These are phyloP conservation scores for Eledona agricola DNA, from an alignment of 2,888 invertebrate species.

Conservation along the genomic window DNA sequence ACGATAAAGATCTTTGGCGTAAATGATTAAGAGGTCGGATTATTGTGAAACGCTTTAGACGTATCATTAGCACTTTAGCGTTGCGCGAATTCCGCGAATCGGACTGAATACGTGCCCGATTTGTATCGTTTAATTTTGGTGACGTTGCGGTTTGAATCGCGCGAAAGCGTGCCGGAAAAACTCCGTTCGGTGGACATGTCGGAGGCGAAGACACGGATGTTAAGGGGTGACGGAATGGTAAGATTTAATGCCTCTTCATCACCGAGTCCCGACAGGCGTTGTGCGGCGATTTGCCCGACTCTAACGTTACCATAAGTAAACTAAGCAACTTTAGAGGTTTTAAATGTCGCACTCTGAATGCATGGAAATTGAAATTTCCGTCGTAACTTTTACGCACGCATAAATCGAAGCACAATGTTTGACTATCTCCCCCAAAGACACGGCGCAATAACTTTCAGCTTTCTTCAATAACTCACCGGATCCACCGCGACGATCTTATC, in stretches of 20 bases:
- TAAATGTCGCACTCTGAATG: constrained; percentile 21
- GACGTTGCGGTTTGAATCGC: constrained; percentile 18
- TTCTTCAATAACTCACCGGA: constrained; percentile 28
- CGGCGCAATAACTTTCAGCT: constrained; percentile 15
- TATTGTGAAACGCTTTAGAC: constrained; percentile 51
- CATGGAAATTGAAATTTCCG: constrained; percentile 28
- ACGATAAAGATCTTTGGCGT: constrained; percentile 54
- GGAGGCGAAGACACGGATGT: constrained; percentile 11
- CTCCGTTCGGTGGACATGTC: constrained; percentile 15
- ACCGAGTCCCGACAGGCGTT: constrained; percentile 17
- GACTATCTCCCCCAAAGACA: constrained; percentile 1
- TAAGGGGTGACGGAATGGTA: constrained; percentile 17
- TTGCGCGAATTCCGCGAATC: constrained; percentile 18
- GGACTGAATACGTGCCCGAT: constrained; percentile 13
- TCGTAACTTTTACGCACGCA: constrained; percentile 15
- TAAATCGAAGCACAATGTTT: constrained; percentile 22
- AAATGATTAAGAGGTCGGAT: constrained; percentile 54
- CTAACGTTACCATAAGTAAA: constrained; percentile 15
- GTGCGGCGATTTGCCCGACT: constrained; percentile 13
- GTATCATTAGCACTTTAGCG: constrained; percentile 48
- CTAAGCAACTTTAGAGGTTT: constrained; percentile 25
- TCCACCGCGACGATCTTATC: constrained; percentile 36
- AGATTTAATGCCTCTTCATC: constrained; percentile 29
- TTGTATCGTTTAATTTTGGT: constrained; percentile 27
- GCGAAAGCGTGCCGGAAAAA: constrained; percentile 16